Conservation (phyloP, 53 echinoderm and acorn worm species). For the Apostichopus leukothele region DNA sequence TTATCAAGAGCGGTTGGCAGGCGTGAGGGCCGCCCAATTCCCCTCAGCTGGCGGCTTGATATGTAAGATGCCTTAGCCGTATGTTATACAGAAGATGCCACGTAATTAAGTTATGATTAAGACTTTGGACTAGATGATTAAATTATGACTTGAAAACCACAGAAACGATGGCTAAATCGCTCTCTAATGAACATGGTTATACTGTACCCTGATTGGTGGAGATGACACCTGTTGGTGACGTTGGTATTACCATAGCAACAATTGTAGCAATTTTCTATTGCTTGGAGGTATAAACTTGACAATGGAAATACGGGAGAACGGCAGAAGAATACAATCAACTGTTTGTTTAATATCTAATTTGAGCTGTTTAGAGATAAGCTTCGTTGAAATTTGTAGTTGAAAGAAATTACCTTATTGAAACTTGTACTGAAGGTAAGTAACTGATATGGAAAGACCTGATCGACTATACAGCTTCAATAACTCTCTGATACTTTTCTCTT, state of each 20-base stretch:
- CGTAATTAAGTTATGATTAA: constrained; percentile 30
- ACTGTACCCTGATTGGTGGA: constrained; percentile 25
- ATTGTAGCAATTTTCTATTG: constrained; percentile 16
- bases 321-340: background rate
- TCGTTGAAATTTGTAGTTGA: too few relatives aligned
- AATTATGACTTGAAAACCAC: constrained; percentile 31
- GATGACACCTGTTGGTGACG: constrained; percentile 37
- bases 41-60: background rate
- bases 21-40: background rate
- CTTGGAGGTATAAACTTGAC: background rate
- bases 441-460: too few relatives aligned
- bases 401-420: too few relatives aligned
- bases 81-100: constrained; percentile 12
- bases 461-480: too few relatives aligned
- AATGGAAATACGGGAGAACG: background rate
- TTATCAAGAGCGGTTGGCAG: background rate
- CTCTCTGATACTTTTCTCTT: too few relatives aligned
- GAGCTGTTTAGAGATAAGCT: background rate
- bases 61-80: background rate
- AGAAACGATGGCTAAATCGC: constrained; percentile 32
- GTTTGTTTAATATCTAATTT: background rate
- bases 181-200: background rate
- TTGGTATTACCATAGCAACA: constrained; percentile 14
- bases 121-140: constrained; percentile 27
- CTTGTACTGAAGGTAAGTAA: too few relatives aligned